Base-by-base conservation (phyloP, 2,797 vertebrate genomes). In the Platalea minor region DNA sequence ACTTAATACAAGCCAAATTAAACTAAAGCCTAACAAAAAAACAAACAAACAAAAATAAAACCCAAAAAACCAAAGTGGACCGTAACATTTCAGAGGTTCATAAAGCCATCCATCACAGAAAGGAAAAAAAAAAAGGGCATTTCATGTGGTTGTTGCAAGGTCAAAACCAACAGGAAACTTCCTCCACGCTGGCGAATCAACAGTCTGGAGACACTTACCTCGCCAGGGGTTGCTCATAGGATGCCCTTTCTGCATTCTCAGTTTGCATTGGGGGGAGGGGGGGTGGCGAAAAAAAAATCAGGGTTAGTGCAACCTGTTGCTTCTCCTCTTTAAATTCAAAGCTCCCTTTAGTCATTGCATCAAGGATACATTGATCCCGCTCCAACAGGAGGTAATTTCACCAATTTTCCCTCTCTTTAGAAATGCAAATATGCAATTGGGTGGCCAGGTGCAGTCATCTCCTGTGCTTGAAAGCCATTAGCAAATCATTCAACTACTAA, bases 381-480 rank as follows among this genome's bases (percentile, higher is more conserved):
- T 67, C n/a, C 54, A 50, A 48, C 6, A 24, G 35, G 14, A 77
- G 37, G 31, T n/a, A 65, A 85, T 70, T 91, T 28, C 51, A 10
- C 18, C 24, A 1, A 0, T 90, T n/a, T 39, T 50, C 63, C 84
- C 56, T 70, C 37, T 18, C 77, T 45, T 92, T 95, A 48, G 78
- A 89, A 83, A 94, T 95, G 95, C 94, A 94, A 83, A 95, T 43
- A 4, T 2, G 17, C 48, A 5, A 26, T 26, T 43, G 87, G 53
- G 64, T 24, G 78, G 60, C 87, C 91, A 91, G 93, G 85, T 89
- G 91, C 75, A 28, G n/a, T 10, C 91, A 93, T 82, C 93, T 94
- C 95, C 91, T 75, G 89, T 56, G 64, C 81, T 45, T 23, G 59
- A 68, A 77, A 88, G 29, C 64, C 56, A 68, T 91, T 35, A 64